Percentiles rank a stretch among this genome's conserved stretches.
phyloP scores from a whole-genome alignment of 2,888 invertebrate species.

The Drosophila mulleri region DNA sequence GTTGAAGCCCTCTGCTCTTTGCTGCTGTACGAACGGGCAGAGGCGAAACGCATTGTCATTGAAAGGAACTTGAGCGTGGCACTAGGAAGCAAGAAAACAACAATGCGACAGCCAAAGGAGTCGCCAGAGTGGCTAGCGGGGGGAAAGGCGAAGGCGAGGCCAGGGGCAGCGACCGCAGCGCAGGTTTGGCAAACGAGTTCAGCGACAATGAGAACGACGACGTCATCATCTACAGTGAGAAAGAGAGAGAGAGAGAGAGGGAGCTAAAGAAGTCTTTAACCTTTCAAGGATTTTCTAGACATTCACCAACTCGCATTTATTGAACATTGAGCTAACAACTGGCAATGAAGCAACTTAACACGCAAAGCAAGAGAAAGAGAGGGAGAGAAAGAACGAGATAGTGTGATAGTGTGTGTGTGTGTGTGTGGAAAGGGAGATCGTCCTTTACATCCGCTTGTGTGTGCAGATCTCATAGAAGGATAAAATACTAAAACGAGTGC shows the following conservation, averaged over 20 bases:
- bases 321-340: constrained; percentile 68
- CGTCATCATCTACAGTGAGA: constrained; percentile 1
- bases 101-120: constrained; percentile 30
- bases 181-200: constrained; percentile 75
- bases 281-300: constrained; percentile 82
- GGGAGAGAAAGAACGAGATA: neutral
- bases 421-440: constrained; percentile 3
- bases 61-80: constrained; percentile 72
- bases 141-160: constrained; percentile 34
- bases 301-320: constrained; percentile 61
- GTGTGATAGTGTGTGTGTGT: neutral
- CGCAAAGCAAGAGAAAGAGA: neutral
- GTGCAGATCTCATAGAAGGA: constrained; percentile 59
- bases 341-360: constrained; percentile 20
- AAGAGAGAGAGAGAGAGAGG: neutral
- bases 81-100: constrained; percentile 42
- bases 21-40: constrained; percentile 39
- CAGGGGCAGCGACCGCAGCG: constrained; percentile 79
- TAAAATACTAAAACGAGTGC: constrained; percentile 52
- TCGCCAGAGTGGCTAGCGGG: constrained; percentile 24
- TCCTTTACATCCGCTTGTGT: constrained; percentile 27
- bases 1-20: constrained; percentile 19
- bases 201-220: constrained; percentile 32
- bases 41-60: constrained; percentile 71
- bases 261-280: constrained; percentile 77